Conservation (phyloP, 1,140 invertebrate species). For the Heliconius eleuchia region DNA sequence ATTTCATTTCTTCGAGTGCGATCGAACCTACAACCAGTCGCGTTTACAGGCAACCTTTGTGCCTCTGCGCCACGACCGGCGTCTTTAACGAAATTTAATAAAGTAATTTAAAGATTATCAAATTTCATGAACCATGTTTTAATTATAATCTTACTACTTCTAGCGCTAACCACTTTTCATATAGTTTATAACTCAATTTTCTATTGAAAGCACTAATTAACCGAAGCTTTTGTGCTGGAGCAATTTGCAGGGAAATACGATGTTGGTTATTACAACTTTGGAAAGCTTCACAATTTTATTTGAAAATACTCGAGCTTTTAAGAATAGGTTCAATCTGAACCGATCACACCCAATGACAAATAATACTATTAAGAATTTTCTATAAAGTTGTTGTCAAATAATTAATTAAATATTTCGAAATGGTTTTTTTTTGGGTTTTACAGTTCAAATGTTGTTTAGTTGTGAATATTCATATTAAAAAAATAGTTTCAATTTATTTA, state of each 20-base stretch:
- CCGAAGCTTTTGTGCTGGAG: constrained; percentile 11
- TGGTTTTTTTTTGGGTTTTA: background rate
- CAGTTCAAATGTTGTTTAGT: too few relatives aligned
- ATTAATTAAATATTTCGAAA: background rate
- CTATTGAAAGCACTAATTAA: constrained; percentile 14
- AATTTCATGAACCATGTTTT: background rate
- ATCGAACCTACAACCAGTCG: too few relatives aligned
- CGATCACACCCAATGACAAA: background rate
- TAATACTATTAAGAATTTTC: background rate
- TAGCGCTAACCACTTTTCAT: constrained; percentile 2
- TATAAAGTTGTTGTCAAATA: background rate
- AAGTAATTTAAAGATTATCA: background rate
- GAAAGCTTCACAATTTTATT: background rate
- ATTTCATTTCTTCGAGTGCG: too few relatives aligned
- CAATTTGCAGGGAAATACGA: constrained; percentile 3
- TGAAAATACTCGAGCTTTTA: background rate
- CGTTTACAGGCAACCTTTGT: too few relatives aligned
- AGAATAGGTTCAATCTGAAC: constrained; percentile 7
- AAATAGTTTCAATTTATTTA: too few relatives aligned
- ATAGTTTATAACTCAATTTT: constrained; percentile 15
- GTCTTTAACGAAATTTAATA: too few relatives aligned
- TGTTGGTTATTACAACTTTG: constrained; percentile 12
- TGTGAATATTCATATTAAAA: too few relatives aligned
- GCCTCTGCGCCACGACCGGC: too few relatives aligned
- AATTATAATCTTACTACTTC: constrained; percentile 10